phyloP scores from a whole-genome alignment of 2,888 invertebrate species.

The Meta bourneti region DNA sequence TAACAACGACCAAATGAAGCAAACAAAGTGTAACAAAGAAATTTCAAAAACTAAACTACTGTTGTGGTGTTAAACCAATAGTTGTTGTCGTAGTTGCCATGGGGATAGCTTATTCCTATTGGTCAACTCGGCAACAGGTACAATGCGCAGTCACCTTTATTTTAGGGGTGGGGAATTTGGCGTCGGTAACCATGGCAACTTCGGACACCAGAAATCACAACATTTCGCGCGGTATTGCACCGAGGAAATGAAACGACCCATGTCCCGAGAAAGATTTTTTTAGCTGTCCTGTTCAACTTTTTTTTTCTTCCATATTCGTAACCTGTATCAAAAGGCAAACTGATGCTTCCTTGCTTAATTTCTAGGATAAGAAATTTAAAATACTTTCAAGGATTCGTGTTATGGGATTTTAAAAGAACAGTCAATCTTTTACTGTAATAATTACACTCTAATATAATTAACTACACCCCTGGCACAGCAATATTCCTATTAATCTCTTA shows the following conservation, averaged over 20 bases:
- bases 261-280: slow-evolving; percentile 9
- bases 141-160: slow-evolving; percentile 70
- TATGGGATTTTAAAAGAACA: no score
- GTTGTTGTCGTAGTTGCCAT: slow-evolving; percentile 75
- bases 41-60: slow-evolving; percentile 67
- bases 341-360: no score
- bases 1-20: slow-evolving; percentile 68
- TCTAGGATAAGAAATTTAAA: no score
- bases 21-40: slow-evolving; percentile 74
- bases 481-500: no score
- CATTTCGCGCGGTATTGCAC: slow-evolving; percentile 61
- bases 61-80: slow-evolving; percentile 63
- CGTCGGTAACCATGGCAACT: slow-evolving; percentile 69
- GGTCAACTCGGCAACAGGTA: slow-evolving; percentile 76
- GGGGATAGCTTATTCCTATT: slow-evolving; percentile 64
- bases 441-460: no score
- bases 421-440: no score
- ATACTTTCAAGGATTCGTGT: no score
- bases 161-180: slow-evolving; percentile 62
- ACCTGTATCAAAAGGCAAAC: no score
- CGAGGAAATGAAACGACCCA: slow-evolving; percentile 2
- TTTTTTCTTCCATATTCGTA: neutral
- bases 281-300: neutral
- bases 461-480: no score
- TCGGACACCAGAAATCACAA: slow-evolving; percentile 66